A percentile compares a stretch with the other conserved stretches of the same genome.
phyloP scores from a whole-genome alignment of 2,888 invertebrate species.

The Hemaris fuciformis region DNA sequence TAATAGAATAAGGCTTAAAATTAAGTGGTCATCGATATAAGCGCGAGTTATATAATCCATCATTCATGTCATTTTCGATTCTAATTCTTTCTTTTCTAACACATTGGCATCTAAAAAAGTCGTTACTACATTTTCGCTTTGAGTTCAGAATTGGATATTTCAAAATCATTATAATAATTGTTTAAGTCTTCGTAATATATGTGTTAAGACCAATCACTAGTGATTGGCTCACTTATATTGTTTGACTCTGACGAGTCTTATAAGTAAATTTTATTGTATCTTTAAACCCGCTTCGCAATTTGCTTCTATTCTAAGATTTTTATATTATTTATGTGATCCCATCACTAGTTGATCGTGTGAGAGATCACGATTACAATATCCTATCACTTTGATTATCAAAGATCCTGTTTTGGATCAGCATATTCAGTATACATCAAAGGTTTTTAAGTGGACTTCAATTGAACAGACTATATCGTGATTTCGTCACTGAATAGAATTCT shows the following conservation, averaged over 20 bases:
- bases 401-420: background rate
- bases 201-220: constrained; percentile 32
- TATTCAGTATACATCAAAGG: background rate
- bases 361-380: constrained; percentile 21
- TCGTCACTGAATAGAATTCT: constrained; percentile 36
- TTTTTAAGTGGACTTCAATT: constrained; percentile 1
- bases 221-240: constrained; percentile 24
- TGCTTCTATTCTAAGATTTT: background rate
- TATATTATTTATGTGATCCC: constrained; percentile 32
- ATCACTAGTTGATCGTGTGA: constrained; percentile 35
- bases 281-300: constrained; percentile 5
- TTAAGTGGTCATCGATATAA: background rate
- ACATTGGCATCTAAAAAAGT: background rate
- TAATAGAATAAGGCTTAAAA: background rate
- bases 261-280: constrained; percentile 15
- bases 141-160: background rate
- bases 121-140: background rate
- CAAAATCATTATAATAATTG: background rate
- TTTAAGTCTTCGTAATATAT: background rate
- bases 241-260: background rate
- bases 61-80: background rate
- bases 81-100: background rate
- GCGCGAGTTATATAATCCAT: background rate
- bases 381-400: background rate
- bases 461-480: constrained; percentile 32